These are phyloP conservation scores for Pogonocichla stellata DNA, from an alignment of 2,113 vertebrate genomes.

Conservation along the genomic window DNA sequence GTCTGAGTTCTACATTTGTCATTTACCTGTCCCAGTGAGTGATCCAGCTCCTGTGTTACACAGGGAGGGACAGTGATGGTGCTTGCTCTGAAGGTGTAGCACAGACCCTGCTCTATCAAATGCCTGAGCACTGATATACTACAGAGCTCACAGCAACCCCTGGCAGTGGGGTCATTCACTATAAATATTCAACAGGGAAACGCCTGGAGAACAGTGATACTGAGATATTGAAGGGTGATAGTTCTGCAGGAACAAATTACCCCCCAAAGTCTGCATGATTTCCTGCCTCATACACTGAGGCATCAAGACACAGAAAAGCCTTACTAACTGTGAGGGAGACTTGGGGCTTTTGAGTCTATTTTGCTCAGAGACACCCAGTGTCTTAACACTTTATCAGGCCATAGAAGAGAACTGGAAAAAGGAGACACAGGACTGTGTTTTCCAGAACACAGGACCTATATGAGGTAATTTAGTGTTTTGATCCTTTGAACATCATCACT, in stretches of 20 bases:
- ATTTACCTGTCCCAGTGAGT: not conserved
- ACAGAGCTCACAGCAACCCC: not conserved
- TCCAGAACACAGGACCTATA: not conserved
- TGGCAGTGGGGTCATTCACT: not conserved
- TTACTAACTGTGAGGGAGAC: not conserved
- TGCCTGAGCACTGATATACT: not conserved
- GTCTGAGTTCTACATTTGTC: not conserved
- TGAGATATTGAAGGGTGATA: not conserved
- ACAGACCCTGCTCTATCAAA: not conserved
- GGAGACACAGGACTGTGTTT: not conserved
- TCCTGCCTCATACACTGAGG: not conserved
- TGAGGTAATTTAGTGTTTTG: conserved; percentile 40
- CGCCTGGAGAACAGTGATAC: not conserved
- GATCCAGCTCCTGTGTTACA: not conserved
- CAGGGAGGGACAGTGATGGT: not conserved
- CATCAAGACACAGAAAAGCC: not conserved
- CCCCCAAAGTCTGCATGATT: not conserved
- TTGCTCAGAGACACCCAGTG: not conserved
- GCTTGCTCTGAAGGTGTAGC: not conserved
- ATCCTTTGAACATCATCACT: conserved; percentile 11
- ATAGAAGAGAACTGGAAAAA: conserved; percentile 2
- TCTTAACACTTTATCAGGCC: not conserved
- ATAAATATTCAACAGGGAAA: not conserved
- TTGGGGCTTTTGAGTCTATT: not conserved
- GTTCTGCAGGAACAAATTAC: not conserved